These are phyloP conservation scores for Drosophila testacea DNA, from an alignment of 2,888 invertebrate species.

Conservation along the genomic window DNA sequence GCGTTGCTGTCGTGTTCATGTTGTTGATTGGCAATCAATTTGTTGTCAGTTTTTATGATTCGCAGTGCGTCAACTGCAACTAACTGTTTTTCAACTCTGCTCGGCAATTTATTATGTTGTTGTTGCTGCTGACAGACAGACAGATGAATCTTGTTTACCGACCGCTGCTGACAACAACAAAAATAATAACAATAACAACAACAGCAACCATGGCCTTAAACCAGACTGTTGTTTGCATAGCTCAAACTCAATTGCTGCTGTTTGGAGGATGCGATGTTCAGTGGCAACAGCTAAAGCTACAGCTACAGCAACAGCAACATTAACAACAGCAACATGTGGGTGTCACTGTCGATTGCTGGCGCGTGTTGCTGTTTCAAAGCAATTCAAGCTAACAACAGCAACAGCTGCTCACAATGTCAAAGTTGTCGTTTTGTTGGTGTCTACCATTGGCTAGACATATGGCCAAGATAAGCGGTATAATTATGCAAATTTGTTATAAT, in stretches of 20 bases:
- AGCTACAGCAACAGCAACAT: background rate
- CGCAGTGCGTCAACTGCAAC: constrained; percentile 74
- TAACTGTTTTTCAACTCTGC: constrained; percentile 62
- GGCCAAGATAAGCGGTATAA: constrained; percentile 80
- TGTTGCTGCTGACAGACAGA: constrained; percentile 34
- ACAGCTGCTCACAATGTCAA: constrained; percentile 45
- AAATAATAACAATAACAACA: constrained; percentile 31
- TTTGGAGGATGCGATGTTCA: constrained; percentile 8
- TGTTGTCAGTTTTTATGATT: constrained; percentile 80
- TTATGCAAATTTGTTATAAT: constrained; percentile 80
- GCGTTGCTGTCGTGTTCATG: constrained; percentile 74
- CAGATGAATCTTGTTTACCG: constrained; percentile 41
- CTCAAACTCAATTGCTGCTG: constrained; percentile 4
- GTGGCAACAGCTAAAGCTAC: background rate
- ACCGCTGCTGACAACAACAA: constrained; percentile 37
- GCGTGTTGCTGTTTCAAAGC: constrained; percentile 39
- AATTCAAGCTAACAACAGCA: constrained; percentile 29
- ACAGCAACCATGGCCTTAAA: constrained; percentile 47
- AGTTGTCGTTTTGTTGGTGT: constrained; percentile 37
- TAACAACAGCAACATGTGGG: constrained; percentile 46
- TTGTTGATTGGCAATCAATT: constrained; percentile 80
- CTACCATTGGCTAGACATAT: constrained; percentile 70
- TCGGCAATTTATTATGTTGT: constrained; percentile 66
- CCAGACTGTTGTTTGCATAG: constrained; percentile 25
- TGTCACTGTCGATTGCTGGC: constrained; percentile 48